A percentile compares a stretch with the other conserved stretches of the same genome.
Conservation (phyloP, 2,113 vertebrate genomes). For the Oostethus manadensis region DNA sequence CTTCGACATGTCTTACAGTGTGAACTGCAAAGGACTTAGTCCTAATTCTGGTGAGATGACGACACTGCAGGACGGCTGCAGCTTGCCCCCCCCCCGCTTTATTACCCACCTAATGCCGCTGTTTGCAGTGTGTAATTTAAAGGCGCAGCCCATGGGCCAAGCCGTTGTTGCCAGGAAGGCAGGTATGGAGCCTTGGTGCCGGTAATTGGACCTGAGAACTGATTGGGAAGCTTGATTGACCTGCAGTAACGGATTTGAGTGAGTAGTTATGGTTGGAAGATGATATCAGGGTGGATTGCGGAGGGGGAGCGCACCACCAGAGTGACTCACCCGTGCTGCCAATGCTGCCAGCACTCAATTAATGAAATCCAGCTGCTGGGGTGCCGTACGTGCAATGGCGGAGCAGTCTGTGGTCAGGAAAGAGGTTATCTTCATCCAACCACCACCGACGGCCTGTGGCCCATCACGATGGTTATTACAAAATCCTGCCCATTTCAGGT, state of each 20-base stretch:
- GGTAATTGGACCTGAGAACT: conserved; percentile 72
- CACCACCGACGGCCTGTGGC: conserved; percentile 47
- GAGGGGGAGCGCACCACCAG: conserved; percentile 63
- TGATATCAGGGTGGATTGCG: conserved; percentile 65
- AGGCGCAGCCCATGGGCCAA: conserved; percentile 54
- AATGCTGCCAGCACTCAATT: conserved; percentile 69
- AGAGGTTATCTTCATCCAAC: conserved; percentile 59
- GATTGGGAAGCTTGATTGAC: conserved; percentile 71
- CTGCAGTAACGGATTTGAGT: conserved; percentile 74
- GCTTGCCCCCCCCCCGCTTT: conserved; percentile 50
- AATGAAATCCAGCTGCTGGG: conserved; percentile 76
- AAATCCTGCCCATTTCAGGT: conserved; percentile 61
- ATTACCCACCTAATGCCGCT: conserved; percentile 57
- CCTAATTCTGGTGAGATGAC: conserved; percentile 61
- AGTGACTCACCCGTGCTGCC: conserved; percentile 69
- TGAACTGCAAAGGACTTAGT: conserved; percentile 48
- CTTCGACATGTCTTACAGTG: conserved; percentile 52
- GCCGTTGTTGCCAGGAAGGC: conserved; percentile 57
- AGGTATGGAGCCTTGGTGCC: conserved; percentile 57
- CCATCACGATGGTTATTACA: conserved; percentile 62
- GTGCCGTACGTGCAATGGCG: conserved; percentile 55
- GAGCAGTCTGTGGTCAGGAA: conserved; percentile 58
- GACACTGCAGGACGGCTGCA: conserved; percentile 48
- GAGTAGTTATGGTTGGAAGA: conserved; percentile 74
- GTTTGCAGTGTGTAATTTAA: conserved; percentile 64